Base-by-base conservation (phyloP, 2,797 vertebrate genomes). In the Amblyraja radiata region DNA sequence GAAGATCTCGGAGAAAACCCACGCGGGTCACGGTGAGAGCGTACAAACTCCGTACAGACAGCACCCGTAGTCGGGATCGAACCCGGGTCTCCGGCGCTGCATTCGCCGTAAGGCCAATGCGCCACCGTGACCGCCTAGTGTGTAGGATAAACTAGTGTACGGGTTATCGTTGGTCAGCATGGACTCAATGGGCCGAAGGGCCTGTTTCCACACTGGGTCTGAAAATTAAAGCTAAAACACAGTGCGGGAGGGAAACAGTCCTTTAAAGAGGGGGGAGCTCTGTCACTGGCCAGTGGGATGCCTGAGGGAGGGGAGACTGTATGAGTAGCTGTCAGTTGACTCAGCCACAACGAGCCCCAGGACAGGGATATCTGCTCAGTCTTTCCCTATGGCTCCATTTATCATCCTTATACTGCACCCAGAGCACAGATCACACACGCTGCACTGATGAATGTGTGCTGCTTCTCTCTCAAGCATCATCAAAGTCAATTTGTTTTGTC, bases 401-500 rank as follows among this genome's bases (percentile, higher is more conserved):
- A 63, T 32, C 32, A 32, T 21, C 61, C 0, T 88, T 36, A 21
- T 36, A 68, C 84, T 68, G 63, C 83, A 86, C 58, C 83, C 61
- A 86, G 83, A 14, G 83, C 61, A 86, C 28, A n/a, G 86, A 28
- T 63, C 28, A 86, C 6, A 63, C 58, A n/a, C 58, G 10, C 28
- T 8, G 61, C 6, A 36, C 90, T 28, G 90, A 92, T 74, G 16
- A 39, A 92, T n/a, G 14, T 76, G 71, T n/a, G 39, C 90, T 18
- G 46, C 63, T 74, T 11, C 90, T 25, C 90, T 63, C 90, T 54
- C 36, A 92, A 92, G 90, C 46, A n/a, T 46, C 90, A 76, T 92
- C 54, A 92, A 76, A 28, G 65, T 92, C 90, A 76, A 23, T 54
- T 76, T 92, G 90, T 76, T 68, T 92, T 14, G 90, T 76, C 46